These are phyloP conservation scores for Pharmacophagus antenor DNA, from an alignment of 2,888 invertebrate genomes.

Conservation along the genomic window DNA sequence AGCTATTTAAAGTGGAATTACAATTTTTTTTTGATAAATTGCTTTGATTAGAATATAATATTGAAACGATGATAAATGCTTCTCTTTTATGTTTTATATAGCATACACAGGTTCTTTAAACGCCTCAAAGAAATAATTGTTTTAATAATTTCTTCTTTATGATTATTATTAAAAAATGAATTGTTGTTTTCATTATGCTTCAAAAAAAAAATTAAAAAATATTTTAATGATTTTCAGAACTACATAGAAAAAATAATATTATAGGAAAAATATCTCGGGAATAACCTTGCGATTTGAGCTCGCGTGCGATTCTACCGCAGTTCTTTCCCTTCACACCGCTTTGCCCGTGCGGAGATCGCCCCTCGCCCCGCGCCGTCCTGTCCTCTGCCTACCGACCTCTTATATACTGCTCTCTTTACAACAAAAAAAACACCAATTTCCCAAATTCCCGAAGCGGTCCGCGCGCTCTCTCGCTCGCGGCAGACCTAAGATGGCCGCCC, in stretches of 20 bases:
- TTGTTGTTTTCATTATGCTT: too few relatives aligned
- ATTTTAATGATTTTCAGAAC: too few relatives aligned
- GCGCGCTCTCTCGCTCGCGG: slow-evolving; percentile 73
- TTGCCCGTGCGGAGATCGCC: slow-evolving; percentile 74
- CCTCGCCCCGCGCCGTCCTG: slow-evolving; percentile 54
- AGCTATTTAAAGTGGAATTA: too few relatives aligned
- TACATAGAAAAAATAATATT: neutral
- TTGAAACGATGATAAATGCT: too few relatives aligned
- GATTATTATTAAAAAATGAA: too few relatives aligned
- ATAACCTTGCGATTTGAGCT: slow-evolving; percentile 44
- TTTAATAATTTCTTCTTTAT: too few relatives aligned
- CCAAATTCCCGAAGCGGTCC: slow-evolving; percentile 78
- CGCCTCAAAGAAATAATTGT: too few relatives aligned
- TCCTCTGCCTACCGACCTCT: slow-evolving; percentile 76
- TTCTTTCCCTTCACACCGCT: slow-evolving; percentile 80
- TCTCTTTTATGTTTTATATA: too few relatives aligned
- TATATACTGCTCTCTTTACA: slow-evolving; percentile 80
- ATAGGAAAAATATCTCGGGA: slow-evolving; percentile 47
- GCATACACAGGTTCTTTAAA: too few relatives aligned
- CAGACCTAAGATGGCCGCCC: slow-evolving; percentile 77
- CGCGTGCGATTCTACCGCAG: slow-evolving; percentile 50
- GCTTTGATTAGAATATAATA: neutral
- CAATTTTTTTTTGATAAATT: neutral
- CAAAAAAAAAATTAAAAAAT: too few relatives aligned
- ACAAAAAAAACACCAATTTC: slow-evolving; percentile 79